Evolutionary conservation across 2,888 invertebrate species (phyloP).

Genomic region (Pediacus dermestoides): DNA sequence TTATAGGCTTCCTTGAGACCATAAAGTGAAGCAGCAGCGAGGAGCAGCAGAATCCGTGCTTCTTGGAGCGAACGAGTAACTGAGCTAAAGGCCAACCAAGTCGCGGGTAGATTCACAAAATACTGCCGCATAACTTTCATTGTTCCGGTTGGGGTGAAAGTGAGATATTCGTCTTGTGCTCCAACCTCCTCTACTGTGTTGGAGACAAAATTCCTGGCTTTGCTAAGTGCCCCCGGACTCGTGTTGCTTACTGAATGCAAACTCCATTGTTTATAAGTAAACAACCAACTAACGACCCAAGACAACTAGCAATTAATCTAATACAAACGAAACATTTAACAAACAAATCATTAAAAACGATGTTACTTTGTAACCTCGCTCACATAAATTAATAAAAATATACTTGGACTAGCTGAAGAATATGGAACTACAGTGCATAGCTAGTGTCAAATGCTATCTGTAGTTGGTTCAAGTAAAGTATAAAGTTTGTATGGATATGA

Average conservation of each 20-base stretch:
- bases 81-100: slow-evolving; percentile 31
- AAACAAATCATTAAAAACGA: no score
- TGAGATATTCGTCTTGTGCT: slow-evolving; percentile 42
- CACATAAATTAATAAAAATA: no score
- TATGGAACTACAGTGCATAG: no score
- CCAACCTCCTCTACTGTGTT: no score
- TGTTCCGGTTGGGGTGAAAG: slow-evolving; percentile 45
- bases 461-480: no score
- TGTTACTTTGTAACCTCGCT: no score
- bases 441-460: no score
- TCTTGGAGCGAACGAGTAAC: slow-evolving; percentile 36
- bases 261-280: slow-evolving; percentile 16
- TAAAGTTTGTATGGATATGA: no score
- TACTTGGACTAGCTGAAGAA: no score
- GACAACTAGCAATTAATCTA: slow-evolving; percentile 8
- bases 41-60: slow-evolving; percentile 41
- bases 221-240: slow-evolving; percentile 28
- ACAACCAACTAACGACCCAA: slow-evolving; percentile 14
- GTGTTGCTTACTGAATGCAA: slow-evolving; percentile 10
- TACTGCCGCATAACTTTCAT: slow-evolving; percentile 46
- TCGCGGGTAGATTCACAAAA: slow-evolving; percentile 39
- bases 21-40: slow-evolving; percentile 40
- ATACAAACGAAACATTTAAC: no score
- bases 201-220: slow-evolving; percentile 42
- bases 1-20: slow-evolving; percentile 42